phyloP scores from a whole-genome alignment of 2,113 vertebrate species.

The Pygathrix nemaeus region DNA sequence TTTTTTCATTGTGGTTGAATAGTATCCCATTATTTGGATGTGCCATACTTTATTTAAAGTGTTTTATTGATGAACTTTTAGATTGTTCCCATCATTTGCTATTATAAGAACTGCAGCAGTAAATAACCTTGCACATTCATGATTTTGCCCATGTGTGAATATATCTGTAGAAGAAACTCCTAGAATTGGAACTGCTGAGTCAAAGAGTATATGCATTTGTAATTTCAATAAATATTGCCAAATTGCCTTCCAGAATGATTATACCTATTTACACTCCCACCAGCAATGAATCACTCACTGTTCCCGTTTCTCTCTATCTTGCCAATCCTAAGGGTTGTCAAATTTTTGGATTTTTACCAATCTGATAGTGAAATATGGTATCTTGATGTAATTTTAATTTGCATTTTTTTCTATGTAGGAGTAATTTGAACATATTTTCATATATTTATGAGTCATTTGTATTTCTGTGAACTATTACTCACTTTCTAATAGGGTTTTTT shows the following conservation, averaged over 20 bases:
- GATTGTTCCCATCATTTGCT: slow-evolving; percentile 1
- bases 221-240: slow-evolving; percentile 77
- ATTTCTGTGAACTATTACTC: slow-evolving; percentile 64
- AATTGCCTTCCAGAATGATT: slow-evolving; percentile 74
- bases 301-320: slow-evolving; percentile 67
- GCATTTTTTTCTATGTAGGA: slow-evolving; percentile 71
- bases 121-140: slow-evolving; percentile 60
- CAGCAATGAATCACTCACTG: slow-evolving; percentile 77
- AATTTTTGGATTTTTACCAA: slow-evolving; percentile 80
- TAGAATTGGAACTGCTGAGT: slow-evolving; percentile 75
- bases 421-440: slow-evolving; percentile 72
- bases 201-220: slow-evolving; percentile 74
- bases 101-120: slow-evolving; percentile 25
- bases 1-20: background rate
- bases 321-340: slow-evolving; percentile 76
- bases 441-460: slow-evolving; percentile 69
- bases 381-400: slow-evolving; percentile 77
- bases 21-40: background rate
- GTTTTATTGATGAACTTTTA: slow-evolving; percentile 29
- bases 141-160: slow-evolving; percentile 63
- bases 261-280: slow-evolving; percentile 79
- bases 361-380: slow-evolving; percentile 75
- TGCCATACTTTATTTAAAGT: background rate
- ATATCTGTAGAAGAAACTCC: slow-evolving; percentile 56
- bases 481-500: slow-evolving; percentile 43